Evolutionary conservation across 2,888 invertebrate genomes (phyloP).

Genomic region (Tinea trinotella): DNA sequence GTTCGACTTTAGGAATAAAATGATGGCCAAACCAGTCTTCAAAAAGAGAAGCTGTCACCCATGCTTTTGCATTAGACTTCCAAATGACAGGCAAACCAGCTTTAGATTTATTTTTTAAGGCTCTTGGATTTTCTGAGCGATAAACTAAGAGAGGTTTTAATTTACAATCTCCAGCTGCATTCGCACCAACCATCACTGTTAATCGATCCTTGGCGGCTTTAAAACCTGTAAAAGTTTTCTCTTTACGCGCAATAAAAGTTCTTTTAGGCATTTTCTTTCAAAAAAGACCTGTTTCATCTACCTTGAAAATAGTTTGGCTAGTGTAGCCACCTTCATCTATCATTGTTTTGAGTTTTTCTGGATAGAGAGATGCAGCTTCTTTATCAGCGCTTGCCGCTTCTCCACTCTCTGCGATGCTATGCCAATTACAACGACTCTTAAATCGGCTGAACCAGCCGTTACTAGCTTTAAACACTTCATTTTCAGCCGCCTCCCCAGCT

Average conservation of each 20-base stretch:
- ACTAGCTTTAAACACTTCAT: conserved; percentile 22
- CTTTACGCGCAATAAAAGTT: conserved; percentile 27
- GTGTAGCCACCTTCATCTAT: conserved; percentile 25
- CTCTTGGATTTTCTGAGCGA: too few relatives aligned
- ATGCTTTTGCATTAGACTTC: conserved; percentile 29
- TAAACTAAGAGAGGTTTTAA: too few relatives aligned
- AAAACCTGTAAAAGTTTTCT: conserved; percentile 25
- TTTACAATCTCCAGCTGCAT: too few relatives aligned
- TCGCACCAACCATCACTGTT: too few relatives aligned
- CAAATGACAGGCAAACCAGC: conserved; percentile 27
- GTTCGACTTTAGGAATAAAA: conserved; percentile 28
- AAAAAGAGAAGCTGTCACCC: conserved; percentile 29
- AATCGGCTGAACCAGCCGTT: conserved; percentile 28
- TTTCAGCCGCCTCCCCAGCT: conserved; percentile 16
- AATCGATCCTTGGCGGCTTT: conserved; percentile 20
- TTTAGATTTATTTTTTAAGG: conserved; percentile 17
- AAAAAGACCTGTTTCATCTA: conserved; percentile 27
- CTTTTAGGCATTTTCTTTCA: conserved; percentile 28
- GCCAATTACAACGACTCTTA: conserved; percentile 26
- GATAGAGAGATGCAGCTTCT: conserved; percentile 27
- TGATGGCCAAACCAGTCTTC: conserved; percentile 27
- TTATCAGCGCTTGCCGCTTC: conserved; percentile 26
- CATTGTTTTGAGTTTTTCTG: conserved; percentile 26
- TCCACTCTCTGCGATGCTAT: conserved; percentile 26
- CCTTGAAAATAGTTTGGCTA: conserved; percentile 28